These are phyloP conservation scores for Phoenicopterus ruber DNA, from an alignment of 2,113 vertebrate species.

Conservation along the genomic window DNA sequence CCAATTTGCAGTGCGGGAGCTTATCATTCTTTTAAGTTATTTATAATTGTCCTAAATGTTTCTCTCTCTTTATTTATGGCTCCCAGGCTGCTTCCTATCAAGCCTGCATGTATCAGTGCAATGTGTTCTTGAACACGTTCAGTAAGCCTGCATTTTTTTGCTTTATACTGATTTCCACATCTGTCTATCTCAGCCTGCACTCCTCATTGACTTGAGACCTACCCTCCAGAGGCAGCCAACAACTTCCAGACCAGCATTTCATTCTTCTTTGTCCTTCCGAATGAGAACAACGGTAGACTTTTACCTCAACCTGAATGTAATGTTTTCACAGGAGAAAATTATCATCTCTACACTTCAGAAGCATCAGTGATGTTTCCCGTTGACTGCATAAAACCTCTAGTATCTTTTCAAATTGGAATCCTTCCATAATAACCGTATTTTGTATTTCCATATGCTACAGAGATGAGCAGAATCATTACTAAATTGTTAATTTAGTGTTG, in stretches of 20 bases:
- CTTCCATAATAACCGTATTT: neutral
- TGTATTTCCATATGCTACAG: neutral
- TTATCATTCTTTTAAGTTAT: slow-evolving; percentile 44
- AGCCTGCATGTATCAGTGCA: neutral
- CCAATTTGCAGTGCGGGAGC: slow-evolving; percentile 35
- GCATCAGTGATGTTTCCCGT: neutral
- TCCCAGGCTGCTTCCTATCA: slow-evolving; percentile 11
- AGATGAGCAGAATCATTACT: neutral
- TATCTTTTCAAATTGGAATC: neutral
- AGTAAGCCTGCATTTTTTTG: neutral
- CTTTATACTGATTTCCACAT: neutral
- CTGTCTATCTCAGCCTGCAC: neutral
- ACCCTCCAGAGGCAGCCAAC: neutral
- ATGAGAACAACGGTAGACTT: neutral
- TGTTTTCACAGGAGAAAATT: neutral
- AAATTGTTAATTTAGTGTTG: neutral
- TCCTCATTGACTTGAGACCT: neutral
- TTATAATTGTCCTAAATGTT: slow-evolving; percentile 41
- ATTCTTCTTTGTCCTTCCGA: neutral
- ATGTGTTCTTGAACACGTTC: neutral
- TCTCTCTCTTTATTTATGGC: slow-evolving; percentile 21
- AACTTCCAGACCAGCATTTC: neutral
- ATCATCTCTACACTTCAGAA: neutral
- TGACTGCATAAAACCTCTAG: neutral
- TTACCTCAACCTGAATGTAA: neutral